Percentiles rank a stretch among this genome's conserved stretches.
Conservation (phyloP, 2,113 vertebrate species). For the Gobius niger region DNA sequence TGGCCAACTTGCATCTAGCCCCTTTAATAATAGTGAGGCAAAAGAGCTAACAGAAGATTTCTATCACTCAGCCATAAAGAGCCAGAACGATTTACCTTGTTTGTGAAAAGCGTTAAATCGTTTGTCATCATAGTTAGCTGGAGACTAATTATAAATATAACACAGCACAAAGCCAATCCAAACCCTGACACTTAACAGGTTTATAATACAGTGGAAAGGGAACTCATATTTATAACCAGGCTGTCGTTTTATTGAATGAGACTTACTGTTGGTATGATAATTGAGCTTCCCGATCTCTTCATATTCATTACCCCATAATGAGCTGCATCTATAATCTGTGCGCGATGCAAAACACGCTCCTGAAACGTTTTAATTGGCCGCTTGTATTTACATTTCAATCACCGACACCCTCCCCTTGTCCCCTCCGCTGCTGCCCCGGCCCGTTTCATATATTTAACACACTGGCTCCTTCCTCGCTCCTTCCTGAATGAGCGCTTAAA, state of each 20-base stretch:
- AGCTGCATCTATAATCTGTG: constrained; percentile 73
- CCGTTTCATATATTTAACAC: constrained; percentile 68
- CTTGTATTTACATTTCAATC: constrained; percentile 78
- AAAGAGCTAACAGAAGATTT: too few species aligned
- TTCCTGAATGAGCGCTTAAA: constrained; percentile 57
- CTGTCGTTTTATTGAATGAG: constrained; percentile 47
- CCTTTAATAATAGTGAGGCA: too few species aligned
- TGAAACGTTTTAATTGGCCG: constrained; percentile 76
- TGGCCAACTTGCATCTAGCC: too few species aligned
- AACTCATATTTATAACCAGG: constrained; percentile 34
- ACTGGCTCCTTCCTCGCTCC: constrained; percentile 39
- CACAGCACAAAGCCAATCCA: too few species aligned
- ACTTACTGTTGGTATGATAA: constrained; percentile 57
- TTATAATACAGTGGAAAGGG: too few species aligned
- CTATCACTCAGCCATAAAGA: too few species aligned
- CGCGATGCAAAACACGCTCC: constrained; percentile 72
- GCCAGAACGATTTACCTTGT: too few species aligned
- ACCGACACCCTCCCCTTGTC: constrained; percentile 59
- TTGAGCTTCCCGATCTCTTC: constrained; percentile 65
- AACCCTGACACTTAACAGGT: too few species aligned
- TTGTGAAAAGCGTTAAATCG: too few species aligned
- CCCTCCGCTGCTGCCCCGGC: constrained; percentile 56
- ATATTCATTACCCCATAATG: constrained; percentile 74
- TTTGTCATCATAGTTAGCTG: too few species aligned
- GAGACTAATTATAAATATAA: too few species aligned